Evolutionary conservation across 2,113 vertebrate species (phyloP), one percentile per base, ranked within the genome.

Genomic region (Pollimyrus isidori): DNA sequence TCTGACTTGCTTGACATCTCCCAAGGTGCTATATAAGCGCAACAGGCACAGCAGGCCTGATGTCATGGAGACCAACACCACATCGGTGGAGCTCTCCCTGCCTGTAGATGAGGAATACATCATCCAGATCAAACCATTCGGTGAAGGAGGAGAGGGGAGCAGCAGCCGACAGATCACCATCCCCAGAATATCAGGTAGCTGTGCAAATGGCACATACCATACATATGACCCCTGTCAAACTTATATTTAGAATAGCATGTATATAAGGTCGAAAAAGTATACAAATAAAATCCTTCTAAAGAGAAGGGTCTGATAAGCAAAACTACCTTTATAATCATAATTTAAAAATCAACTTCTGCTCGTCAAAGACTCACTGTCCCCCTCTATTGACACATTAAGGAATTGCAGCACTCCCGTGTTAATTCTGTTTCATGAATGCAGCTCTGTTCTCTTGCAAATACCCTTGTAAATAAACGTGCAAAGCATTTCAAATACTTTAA

Each of bases 61-160:
- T 0, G 93, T 99, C 35, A 98, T 99, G 90, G 97, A 99, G 91
- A 99, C 98, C 0, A 99, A 99, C 42, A 97, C 95, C 86, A 99
- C 98, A 26, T 99, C 97, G 0, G 97, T 99, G 92, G 98, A 99
- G 95, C 97, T 99, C 3, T 97, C 98, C 0, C 92, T 99, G 90
- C 98, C 98, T 1, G 95, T 96, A 0, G 95, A 99, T 1, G 97
- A 98, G 94, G 98, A 99, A 91, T 99, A 99, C 82, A 97, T 99
- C 91, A 95, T 99, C 56, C 96, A 99, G 95, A 99, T 99, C 89
- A 97, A 96, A 90, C 97, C 98, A 0, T 96, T 99, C 91, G 98
- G 98, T 2, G 98, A 99, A 17, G 98, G 98, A 56, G 98, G 98
- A 0, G 98, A 99, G 0, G 98, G 98, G 89, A 98, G 96, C 95